phyloP scores from a whole-genome alignment of 1,140 invertebrate species.

The Cherax quadricarinatus region DNA sequence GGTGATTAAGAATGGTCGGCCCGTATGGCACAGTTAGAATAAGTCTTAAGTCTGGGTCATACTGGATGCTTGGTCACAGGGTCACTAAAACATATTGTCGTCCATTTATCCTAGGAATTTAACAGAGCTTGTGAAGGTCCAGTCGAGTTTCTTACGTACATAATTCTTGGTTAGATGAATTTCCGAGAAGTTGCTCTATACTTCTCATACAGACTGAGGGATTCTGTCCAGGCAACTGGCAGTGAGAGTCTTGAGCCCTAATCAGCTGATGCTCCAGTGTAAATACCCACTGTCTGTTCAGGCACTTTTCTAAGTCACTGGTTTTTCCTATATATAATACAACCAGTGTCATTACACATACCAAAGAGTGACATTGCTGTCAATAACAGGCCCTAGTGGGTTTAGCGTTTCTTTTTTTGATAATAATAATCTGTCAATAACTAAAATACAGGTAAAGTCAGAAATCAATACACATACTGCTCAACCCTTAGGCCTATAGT shows the following conservation, averaged over 20 bases:
- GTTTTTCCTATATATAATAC: neutral
- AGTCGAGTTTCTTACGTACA: neutral
- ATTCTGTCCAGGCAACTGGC: neutral
- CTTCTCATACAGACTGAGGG: neutral
- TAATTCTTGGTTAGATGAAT: neutral
- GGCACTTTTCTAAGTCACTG: neutral
- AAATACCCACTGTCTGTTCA: neutral
- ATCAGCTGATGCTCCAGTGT: neutral
- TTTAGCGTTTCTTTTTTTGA: too few species aligned
- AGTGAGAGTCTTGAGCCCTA: neutral
- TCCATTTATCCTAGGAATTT: neutral
- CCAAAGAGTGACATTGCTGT: too few species aligned
- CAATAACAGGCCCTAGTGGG: too few species aligned
- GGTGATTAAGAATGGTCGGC: neutral
- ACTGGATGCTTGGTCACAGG: conserved; percentile 8
- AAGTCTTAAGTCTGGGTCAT: neutral
- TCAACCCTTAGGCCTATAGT: too few species aligned
- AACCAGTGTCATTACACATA: neutral
- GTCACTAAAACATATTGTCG: neutral
- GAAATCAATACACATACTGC: too few species aligned
- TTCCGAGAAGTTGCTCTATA: neutral
- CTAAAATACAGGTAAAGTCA: too few species aligned
- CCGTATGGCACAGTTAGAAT: conserved; percentile 34
- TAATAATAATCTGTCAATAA: too few species aligned
- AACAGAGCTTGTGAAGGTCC: too few species aligned